Conservation (phyloP, 2,113 vertebrate species). For the Ia io region DNA sequence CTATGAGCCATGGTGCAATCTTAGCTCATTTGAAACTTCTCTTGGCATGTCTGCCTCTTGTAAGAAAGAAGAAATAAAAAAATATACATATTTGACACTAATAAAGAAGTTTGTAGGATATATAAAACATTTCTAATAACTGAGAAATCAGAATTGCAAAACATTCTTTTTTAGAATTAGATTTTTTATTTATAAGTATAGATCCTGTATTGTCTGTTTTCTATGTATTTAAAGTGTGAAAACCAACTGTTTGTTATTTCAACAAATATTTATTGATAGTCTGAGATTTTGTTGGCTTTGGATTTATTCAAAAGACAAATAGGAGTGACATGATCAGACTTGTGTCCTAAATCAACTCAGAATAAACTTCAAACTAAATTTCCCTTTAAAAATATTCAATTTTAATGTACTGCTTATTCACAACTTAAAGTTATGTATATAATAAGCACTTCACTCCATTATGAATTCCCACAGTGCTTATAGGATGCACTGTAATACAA, state of each 20-base stretch:
- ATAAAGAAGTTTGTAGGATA: not conserved
- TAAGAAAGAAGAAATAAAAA: not conserved
- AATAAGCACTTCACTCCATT: not conserved
- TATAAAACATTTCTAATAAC: not conserved
- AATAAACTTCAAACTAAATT: not conserved
- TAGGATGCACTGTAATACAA: rapidly evolving
- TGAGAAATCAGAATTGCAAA: not conserved
- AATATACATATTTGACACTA: not conserved
- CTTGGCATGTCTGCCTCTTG: not conserved
- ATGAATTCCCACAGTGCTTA: not conserved
- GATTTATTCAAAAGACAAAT: not conserved
- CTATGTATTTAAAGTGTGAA: not conserved
- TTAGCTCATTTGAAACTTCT: not conserved
- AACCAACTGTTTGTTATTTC: not conserved
- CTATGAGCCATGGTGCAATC: rapidly evolving
- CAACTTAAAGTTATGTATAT: not conserved
- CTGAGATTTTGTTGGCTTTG: not conserved
- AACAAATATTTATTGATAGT: not conserved
- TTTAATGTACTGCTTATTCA: not conserved
- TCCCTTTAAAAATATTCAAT: not conserved
- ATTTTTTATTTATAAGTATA: not conserved
- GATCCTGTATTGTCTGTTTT: not conserved
- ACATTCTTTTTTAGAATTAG: not conserved
- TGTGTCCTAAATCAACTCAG: not conserved
- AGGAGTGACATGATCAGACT: not conserved